Percentiles rank a stretch among this genome's conserved stretches.
Evolutionary conservation across 2,797 vertebrate genomes (phyloP).

Genomic region (Clarias laeviceps): DNA sequence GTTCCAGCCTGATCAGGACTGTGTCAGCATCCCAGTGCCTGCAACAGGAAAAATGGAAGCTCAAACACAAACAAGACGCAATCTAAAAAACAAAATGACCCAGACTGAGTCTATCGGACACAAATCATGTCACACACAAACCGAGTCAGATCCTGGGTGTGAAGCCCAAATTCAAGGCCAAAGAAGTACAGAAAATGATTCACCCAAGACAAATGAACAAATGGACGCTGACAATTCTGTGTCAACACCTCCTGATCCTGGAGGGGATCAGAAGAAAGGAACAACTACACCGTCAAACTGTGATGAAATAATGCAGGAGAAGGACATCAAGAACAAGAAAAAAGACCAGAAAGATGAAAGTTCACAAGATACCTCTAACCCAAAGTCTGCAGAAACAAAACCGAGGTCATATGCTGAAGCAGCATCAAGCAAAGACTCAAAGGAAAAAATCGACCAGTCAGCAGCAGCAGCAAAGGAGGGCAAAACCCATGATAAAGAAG

Average conservation of each 20-base stretch:
- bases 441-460: conserved; percentile 6
- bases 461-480: neutral
- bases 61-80: conserved; percentile 61
- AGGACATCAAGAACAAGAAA: neutral
- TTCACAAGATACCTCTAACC: neutral
- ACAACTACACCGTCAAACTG: neutral
- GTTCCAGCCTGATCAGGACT: neutral
- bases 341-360: neutral
- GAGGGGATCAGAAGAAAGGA: conserved; percentile 17
- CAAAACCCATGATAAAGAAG: conserved; percentile 10
- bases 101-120: conserved; percentile 58
- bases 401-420: conserved; percentile 28
- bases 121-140: conserved; percentile 65
- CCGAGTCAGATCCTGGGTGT: conserved; percentile 39
- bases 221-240: neutral
- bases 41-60: conserved; percentile 36
- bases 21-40: conserved; percentile 1
- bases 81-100: neutral
- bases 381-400: neutral
- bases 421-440: neutral
- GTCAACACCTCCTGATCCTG: conserved; percentile 11
- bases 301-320: conserved; percentile 16
- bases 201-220: conserved; percentile 1
- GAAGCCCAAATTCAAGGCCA: neutral
- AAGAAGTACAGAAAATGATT: neutral